phyloP scores from a whole-genome alignment of 1,140 invertebrate genomes.

The Eriocheir sinensis region DNA sequence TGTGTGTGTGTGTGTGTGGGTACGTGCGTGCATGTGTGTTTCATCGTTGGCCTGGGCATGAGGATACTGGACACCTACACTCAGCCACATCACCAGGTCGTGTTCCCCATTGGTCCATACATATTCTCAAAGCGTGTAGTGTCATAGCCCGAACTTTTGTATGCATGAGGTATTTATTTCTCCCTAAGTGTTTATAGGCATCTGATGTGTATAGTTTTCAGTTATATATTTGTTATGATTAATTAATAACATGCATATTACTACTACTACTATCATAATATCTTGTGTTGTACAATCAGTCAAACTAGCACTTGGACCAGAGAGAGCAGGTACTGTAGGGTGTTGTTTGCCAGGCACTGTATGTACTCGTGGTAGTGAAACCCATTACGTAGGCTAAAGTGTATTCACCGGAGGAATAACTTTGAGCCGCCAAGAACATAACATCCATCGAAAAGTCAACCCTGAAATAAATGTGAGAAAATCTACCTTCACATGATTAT shows the following conservation, averaged over 20 bases:
- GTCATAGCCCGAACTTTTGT: background rate
- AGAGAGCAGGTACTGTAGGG: background rate
- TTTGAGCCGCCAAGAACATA: too few species aligned
- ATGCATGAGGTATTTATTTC: constrained; percentile 26
- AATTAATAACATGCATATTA: too few species aligned
- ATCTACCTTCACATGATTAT: too few species aligned
- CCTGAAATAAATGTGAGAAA: too few species aligned
- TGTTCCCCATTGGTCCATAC: background rate
- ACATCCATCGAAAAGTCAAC: too few species aligned
- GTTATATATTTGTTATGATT: background rate
- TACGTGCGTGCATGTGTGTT: background rate
- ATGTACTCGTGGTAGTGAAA: background rate
- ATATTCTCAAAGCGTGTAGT: background rate
- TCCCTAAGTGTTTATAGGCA: constrained; percentile 22
- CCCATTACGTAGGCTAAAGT: too few species aligned
- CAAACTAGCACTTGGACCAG: background rate
- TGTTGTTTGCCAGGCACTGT: background rate
- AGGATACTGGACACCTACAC: background rate
- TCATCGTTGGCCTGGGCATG: background rate
- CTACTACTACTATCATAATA: too few species aligned
- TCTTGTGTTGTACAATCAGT: background rate
- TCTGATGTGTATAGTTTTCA: background rate
- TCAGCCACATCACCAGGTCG: background rate
- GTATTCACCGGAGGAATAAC: too few species aligned
- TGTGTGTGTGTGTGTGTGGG: background rate